Evolutionary conservation across 2,888 invertebrate genomes (phyloP), one percentile per base, ranked within the genome.

Genomic region (Drosophila merina): DNA sequence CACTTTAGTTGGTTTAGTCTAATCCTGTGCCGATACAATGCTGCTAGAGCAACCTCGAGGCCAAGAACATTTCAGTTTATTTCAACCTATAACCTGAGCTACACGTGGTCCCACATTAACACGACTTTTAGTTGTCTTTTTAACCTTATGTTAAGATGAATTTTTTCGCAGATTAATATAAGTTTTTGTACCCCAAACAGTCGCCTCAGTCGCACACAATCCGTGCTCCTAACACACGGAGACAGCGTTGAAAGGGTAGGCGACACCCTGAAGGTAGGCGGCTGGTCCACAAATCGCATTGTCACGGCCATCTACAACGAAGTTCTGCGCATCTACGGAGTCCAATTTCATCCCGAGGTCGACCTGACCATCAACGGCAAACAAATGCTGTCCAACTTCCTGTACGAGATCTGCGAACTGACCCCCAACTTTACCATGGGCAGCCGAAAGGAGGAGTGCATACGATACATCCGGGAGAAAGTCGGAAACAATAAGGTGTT

Each of bases 331-430:
- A 94, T 98, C 64, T 99, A 98, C 90, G 99, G 99, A 30, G 96
- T 99, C 72, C 99, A 99, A 93, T 99, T 99, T 92, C 99, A 99
- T 92, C 99, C 99, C 0, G 99, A 99, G 93, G 97, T 99, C 77
- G 99, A 99, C 91, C 94, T 99, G 86, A 98, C 99, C 0, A 94
- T 95, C 10, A 96, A 97, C 90, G 99, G 99, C 70, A 95, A 95
- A 92, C 93, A 94, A 88, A 99, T 99, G 95, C 92, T 99, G 88
- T 95, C 95, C 73, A 99, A 99, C 93, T 99, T 99, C 93, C 93
- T 99, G 77, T 98, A 96, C 91, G 97, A 97, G 88, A 95, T 99
- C 80, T 96, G 96, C 78, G 97, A 97, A 9, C 93, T 98, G 75
- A 94, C 96, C 68, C 96, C 97, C 60, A 95, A 95, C 82, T 99